A percentile compares a stretch with the other conserved stretches of the same genome.
Conservation (phyloP, 2,797 vertebrate genomes). For the Spinus pinus region DNA sequence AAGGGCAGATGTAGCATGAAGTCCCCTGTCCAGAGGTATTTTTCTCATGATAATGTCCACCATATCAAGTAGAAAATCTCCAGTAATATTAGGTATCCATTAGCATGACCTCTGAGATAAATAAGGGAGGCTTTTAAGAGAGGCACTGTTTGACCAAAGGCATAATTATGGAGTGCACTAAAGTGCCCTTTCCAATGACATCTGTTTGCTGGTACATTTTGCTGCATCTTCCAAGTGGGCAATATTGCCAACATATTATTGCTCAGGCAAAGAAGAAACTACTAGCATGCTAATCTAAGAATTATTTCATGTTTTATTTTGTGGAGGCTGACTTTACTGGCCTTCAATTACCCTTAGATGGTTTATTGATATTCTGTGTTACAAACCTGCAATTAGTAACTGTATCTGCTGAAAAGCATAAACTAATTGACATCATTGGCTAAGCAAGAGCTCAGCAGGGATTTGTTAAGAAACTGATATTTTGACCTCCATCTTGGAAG, state of each 20-base stretch:
- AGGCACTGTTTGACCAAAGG: not conserved
- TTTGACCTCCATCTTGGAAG: not conserved
- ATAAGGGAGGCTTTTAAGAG: not conserved
- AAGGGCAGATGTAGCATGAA: not conserved
- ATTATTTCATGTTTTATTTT: not conserved
- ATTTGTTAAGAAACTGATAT: not conserved
- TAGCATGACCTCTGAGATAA: not conserved
- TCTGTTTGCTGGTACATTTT: not conserved
- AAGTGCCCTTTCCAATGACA: not conserved
- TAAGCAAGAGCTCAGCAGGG: not conserved
- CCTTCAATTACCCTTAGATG: not conserved
- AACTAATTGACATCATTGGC: not conserved
- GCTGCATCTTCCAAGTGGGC: not conserved
- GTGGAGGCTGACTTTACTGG: not conserved
- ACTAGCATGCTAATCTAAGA: not conserved
- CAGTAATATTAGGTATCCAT: not conserved
- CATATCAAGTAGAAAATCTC: not conserved
- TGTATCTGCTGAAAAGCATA: not conserved
- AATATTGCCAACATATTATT: not conserved
- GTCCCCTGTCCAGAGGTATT: not conserved
- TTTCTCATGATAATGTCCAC: not conserved
- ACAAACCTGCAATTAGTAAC: not conserved
- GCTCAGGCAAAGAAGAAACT: not conserved
- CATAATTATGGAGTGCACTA: not conserved
- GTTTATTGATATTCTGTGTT: not conserved